phyloP scores from a whole-genome alignment of 2,797 vertebrate species.

The Gadopsis bispinosus region DNA sequence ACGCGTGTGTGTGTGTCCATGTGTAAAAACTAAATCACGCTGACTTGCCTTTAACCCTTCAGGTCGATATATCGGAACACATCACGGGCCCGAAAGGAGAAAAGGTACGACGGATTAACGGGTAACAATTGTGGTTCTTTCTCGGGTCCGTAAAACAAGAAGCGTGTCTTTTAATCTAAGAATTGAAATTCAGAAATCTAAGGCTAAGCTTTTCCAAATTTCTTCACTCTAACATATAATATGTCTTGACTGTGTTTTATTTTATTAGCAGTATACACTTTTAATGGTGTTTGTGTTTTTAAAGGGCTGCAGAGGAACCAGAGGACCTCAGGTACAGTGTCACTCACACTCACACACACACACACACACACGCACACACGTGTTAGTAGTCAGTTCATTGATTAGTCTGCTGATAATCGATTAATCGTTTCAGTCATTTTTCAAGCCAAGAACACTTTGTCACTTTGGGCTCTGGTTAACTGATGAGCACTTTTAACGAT shows the following conservation, averaged over 20 bases:
- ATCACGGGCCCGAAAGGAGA: constrained; percentile 67
- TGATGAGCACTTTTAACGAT: no score
- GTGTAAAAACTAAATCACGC: neutral
- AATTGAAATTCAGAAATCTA: neutral
- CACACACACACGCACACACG: neutral
- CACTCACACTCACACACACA: neutral
- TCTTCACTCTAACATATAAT: neutral
- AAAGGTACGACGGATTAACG: constrained; percentile 39
- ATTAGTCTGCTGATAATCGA: no score
- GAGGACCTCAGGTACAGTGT: constrained; percentile 58
- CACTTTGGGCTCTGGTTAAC: no score
- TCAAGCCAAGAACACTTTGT: no score
- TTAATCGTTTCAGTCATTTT: no score
- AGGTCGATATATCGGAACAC: constrained; percentile 69
- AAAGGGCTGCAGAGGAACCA: constrained; percentile 74
- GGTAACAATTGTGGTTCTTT: neutral
- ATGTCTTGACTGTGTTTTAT: neutral
- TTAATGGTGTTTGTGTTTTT: constrained; percentile 25
- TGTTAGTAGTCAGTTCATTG: no score
- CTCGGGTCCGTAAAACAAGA: neutral
- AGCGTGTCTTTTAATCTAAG: neutral
- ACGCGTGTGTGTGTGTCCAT: neutral
- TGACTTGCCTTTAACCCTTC: neutral
- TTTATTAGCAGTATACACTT: neutral
- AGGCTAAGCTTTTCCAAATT: no score